Evolutionary conservation across 2,113 vertebrate genomes (phyloP).

Genomic region (Tautogolabrus adspersus): DNA sequence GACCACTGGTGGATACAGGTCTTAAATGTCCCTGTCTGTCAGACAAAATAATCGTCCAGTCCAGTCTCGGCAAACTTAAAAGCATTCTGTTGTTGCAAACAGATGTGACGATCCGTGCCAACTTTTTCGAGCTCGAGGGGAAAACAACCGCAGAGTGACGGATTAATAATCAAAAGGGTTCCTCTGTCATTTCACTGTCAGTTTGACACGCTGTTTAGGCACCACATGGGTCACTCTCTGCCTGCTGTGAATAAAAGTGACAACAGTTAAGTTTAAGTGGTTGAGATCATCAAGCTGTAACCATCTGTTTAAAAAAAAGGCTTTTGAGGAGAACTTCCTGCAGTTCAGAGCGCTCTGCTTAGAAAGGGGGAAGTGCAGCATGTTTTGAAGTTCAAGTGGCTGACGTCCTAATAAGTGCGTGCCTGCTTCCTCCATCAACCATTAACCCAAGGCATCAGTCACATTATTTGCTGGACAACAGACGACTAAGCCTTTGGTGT

Average conservation of each 20-base stretch:
- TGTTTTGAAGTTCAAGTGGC: constrained; percentile 78
- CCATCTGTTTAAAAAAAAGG: constrained; percentile 40
- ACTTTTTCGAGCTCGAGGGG: constrained; percentile 44
- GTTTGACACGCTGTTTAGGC: constrained; percentile 39
- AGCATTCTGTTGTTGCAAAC: constrained; percentile 57
- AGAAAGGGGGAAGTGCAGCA: constrained; percentile 49
- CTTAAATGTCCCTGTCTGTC: constrained; percentile 24
- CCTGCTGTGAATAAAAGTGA: constrained; percentile 39
- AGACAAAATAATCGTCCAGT: constrained; percentile 51
- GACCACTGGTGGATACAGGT: too few relatives aligned
- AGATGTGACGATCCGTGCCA: constrained; percentile 59
- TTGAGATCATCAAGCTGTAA: constrained; percentile 61
- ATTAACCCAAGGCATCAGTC: constrained; percentile 57
- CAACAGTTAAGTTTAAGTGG: constrained; percentile 53
- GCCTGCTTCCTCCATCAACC: constrained; percentile 63
- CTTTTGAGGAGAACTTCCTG: constrained; percentile 66
- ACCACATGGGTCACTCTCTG: constrained; percentile 38
- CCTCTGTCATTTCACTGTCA: constrained; percentile 60
- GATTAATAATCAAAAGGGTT: constrained; percentile 61
- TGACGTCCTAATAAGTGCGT: constrained; percentile 67
- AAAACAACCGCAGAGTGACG: constrained; percentile 46
- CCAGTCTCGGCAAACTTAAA: constrained; percentile 51
- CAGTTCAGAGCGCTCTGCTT: constrained; percentile 38
- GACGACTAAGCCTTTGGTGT: constrained; percentile 60
- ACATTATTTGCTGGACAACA: constrained; percentile 60